phyloP scores from a whole-genome alignment of 2,797 vertebrate species.

The Peromyscus aztecus region DNA sequence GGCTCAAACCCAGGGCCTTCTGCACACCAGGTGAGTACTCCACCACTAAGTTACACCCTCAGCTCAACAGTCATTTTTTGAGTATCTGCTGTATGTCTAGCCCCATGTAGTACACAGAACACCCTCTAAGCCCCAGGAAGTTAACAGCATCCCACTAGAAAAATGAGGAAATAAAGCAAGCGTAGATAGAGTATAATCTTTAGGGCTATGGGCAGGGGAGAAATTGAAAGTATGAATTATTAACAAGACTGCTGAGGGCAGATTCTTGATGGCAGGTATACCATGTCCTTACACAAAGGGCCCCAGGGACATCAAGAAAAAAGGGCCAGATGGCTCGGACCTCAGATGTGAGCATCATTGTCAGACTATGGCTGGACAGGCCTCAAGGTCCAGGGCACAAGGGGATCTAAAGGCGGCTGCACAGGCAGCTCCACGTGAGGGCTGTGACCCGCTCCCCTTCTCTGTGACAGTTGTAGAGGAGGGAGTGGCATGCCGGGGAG shows the following conservation, averaged over 20 bases:
- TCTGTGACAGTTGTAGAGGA: neutral
- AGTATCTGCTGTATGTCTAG: neutral
- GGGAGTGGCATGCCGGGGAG: neutral
- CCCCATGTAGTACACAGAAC: neutral
- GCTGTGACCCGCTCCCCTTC: neutral
- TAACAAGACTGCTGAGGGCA: neutral
- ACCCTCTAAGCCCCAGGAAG: neutral
- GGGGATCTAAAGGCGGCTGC: neutral
- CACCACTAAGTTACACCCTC: neutral
- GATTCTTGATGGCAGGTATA: neutral
- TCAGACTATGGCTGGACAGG: neutral
- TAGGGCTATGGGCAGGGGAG: neutral
- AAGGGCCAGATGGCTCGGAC: neutral
- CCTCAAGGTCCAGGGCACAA: neutral
- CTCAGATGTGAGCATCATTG: neutral
- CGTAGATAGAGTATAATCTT: neutral
- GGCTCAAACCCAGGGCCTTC: neutral
- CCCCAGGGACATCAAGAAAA: neutral
- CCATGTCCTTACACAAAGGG: neutral
- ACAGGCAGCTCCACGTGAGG: neutral
- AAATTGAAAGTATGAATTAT: slow-evolving; percentile 24
- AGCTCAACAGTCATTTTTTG: neutral
- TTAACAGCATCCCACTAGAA: neutral
- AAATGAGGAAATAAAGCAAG: slow-evolving; percentile 5
- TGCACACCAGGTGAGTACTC: neutral